phyloP scores from a whole-genome alignment of 2,113 vertebrate species.

The Perca flavescens region DNA sequence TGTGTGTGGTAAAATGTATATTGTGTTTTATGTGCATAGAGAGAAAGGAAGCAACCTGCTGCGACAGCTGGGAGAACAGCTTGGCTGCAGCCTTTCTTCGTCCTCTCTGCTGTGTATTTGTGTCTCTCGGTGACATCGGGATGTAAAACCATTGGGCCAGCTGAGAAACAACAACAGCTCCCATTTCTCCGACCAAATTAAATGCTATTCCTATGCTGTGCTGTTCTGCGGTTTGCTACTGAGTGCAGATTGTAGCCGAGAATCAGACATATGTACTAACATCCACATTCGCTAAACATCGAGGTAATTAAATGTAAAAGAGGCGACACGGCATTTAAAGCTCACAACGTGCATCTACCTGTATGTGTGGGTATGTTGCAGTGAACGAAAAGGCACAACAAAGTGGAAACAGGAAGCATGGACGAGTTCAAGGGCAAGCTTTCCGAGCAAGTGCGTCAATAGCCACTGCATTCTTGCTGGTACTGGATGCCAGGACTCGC shows the following conservation, averaged over 20 bases:
- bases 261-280: conserved; percentile 13
- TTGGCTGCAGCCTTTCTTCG: conserved; percentile 43
- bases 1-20: neutral
- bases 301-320: neutral
- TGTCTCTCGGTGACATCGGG: conserved; percentile 50
- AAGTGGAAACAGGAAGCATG: too few species aligned
- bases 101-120: conserved; percentile 20
- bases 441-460: too few species aligned
- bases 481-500: too few species aligned
- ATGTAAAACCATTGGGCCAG: conserved; percentile 35
- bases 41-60: conserved; percentile 25
- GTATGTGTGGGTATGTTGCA: too few species aligned
- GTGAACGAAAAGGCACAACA: too few species aligned
- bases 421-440: too few species aligned
- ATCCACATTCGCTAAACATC: neutral
- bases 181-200: neutral
- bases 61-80: conserved; percentile 72
- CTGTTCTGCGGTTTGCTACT: neutral
- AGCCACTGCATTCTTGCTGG: too few species aligned
- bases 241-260: conserved; percentile 5
- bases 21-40: conserved; percentile 9
- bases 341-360: too few species aligned
- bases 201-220: neutral
- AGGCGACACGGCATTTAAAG: neutral
- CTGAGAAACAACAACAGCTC: conserved; percentile 48